phyloP scores from a whole-genome alignment of 2,888 invertebrate genomes.

The Limnephilus auricula region DNA sequence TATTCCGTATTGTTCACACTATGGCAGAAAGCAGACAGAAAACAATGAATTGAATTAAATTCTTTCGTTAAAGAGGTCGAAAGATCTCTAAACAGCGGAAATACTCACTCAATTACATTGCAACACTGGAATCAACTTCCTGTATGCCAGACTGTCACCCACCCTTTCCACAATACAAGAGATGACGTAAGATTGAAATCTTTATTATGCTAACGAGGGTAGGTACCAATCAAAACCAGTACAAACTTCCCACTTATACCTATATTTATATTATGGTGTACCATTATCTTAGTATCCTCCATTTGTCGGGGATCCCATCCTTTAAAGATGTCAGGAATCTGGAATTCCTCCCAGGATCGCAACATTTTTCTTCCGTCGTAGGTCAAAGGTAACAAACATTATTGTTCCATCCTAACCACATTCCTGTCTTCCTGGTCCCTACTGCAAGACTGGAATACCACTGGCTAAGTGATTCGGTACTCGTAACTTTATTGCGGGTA shows the following conservation, averaged over 20 bases:
- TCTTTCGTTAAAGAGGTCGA: too few species aligned
- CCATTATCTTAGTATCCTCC: not conserved
- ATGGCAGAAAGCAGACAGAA: too few species aligned
- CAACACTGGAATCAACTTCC: too few species aligned
- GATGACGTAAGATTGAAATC: not conserved
- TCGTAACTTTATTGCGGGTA: not conserved
- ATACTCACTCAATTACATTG: too few species aligned
- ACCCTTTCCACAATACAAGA: too few species aligned
- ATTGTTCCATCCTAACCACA: slow-evolving; percentile 39
- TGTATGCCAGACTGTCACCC: too few species aligned
- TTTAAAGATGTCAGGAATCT: slow-evolving; percentile 16
- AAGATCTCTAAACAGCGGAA: too few species aligned
- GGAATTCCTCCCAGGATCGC: slow-evolving; percentile 32
- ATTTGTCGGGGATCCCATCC: not conserved
- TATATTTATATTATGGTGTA: too few species aligned
- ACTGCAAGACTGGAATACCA: not conserved
- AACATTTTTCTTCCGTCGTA: slow-evolving; percentile 21
- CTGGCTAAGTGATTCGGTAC: not conserved
- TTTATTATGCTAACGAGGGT: not conserved
- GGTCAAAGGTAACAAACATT: slow-evolving; percentile 58
- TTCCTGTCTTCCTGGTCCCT: slow-evolving; percentile 6
- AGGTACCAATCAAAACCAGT: not conserved
- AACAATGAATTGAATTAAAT: too few species aligned
- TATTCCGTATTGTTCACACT: too few species aligned
- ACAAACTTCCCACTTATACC: not conserved